Evolutionary conservation across 2,797 vertebrate species (phyloP), one percentile per base, ranked within the genome.

Genomic region (Sitta carolinensis): DNA sequence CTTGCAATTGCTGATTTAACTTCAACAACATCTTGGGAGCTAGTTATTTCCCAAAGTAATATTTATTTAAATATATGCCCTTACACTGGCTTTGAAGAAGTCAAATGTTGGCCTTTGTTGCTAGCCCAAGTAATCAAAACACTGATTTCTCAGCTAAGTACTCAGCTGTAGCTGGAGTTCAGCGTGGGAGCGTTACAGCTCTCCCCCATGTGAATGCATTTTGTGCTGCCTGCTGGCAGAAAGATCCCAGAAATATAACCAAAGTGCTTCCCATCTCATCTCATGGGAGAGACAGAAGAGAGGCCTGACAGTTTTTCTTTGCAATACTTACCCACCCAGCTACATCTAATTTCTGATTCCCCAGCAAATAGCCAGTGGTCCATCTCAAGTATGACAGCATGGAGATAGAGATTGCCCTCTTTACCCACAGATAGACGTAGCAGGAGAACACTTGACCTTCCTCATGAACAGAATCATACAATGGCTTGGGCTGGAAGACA

Each of bases 1-100:
- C 20, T 85, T 87, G 77, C 22, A 64, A 68, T 58, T 89, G 22
- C 64, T 64, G 78, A 67, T 89, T 91, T 94, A 90, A 92, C 10
- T 89, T 89, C 64, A 87, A 4, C 5, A 20, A 51, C 61, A 84
- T 72, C 54, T 77, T 58, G 54, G 86, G 72, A 92, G 9, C 48
- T 80, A 74, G n/a, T 59, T 76, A 82, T 61, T 80, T 96, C 64
- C 58, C 78, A 74, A 72, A 50, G 68, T 70, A 89, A 72, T 26
- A 21, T 70, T 82, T 87, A 54, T 64, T 68, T 77, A 92, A 90
- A 87, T 43, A 87, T 43, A 73, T 2, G 5, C 13, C 51, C 52
- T 76, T 68, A 67, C 6, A 30, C 11, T 36, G n/a, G 32, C 58
- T 92, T 87, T 58, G 42, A 87, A 52, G 68, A 63, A 72, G 40